Evolutionary conservation across 2,113 vertebrate species (phyloP).

Genomic region (Pteruthius melanotis): DNA sequence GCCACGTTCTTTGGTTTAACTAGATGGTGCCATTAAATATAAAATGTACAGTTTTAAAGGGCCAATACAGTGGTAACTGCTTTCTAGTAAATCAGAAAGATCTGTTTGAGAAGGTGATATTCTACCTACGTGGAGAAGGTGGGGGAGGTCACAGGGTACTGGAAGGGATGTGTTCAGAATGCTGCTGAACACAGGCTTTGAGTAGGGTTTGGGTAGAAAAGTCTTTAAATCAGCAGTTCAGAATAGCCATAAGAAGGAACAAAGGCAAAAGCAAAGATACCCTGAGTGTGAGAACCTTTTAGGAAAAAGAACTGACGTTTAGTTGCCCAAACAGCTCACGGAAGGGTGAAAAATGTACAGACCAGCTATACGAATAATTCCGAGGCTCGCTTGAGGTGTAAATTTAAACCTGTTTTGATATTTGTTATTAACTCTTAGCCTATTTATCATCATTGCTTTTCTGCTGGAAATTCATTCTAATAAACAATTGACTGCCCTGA

Average conservation of each 20-base stretch:
- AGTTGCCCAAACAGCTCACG: background rate
- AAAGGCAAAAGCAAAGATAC: background rate
- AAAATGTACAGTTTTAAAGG: background rate
- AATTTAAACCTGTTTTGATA: background rate
- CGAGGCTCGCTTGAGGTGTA: background rate
- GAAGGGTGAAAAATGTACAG: background rate
- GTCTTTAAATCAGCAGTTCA: background rate
- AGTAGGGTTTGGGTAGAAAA: background rate
- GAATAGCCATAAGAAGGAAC: background rate
- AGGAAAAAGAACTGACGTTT: background rate
- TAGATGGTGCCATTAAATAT: background rate
- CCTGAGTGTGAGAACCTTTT: background rate
- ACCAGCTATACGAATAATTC: background rate
- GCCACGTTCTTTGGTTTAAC: background rate
- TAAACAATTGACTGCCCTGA: background rate
- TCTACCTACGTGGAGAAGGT: background rate
- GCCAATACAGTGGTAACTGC: background rate
- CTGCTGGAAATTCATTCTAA: background rate
- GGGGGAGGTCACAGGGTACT: background rate
- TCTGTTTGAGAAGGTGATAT: background rate
- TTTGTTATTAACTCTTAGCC: background rate
- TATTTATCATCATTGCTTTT: background rate
- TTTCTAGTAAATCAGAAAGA: background rate
- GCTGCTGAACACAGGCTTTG: background rate
- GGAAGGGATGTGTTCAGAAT: background rate